Conservation (phyloP, 2,797 vertebrate genomes). For the Potorous gilbertii region DNA sequence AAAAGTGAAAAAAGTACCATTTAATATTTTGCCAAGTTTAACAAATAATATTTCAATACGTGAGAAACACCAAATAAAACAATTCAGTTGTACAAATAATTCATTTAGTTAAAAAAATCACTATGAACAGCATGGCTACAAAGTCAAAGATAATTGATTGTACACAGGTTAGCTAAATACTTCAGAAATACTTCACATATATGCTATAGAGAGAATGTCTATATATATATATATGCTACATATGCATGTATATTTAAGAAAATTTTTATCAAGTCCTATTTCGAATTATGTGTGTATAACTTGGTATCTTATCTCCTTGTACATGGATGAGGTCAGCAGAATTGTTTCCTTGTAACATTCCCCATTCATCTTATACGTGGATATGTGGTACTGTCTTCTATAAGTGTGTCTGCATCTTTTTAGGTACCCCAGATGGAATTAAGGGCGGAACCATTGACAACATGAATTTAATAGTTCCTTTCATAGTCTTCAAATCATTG, state of each 20-base stretch:
- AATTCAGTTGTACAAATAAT: neutral
- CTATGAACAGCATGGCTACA: neutral
- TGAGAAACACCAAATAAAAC: neutral
- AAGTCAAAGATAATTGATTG: neutral
- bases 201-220: neutral
- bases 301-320: neutral
- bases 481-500: neutral
- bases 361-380: neutral
- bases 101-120: neutral
- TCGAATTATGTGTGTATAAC: neutral
- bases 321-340: neutral
- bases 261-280: neutral
- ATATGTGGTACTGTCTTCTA: neutral
- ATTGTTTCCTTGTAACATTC: neutral
- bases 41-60: constrained; percentile 30
- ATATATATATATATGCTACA: neutral
- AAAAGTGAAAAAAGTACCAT: constrained; percentile 17
- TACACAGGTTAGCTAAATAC: neutral
- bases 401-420: neutral
- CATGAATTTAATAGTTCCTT: neutral
- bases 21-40: constrained; percentile 39
- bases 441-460: neutral
- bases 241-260: neutral
- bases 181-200: neutral
- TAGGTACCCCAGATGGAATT: neutral